A percentile compares a stretch with the other conserved stretches of the same genome.
phyloP scores from a whole-genome alignment of 1,140 invertebrate species.

The Drosophila repletoides region DNA sequence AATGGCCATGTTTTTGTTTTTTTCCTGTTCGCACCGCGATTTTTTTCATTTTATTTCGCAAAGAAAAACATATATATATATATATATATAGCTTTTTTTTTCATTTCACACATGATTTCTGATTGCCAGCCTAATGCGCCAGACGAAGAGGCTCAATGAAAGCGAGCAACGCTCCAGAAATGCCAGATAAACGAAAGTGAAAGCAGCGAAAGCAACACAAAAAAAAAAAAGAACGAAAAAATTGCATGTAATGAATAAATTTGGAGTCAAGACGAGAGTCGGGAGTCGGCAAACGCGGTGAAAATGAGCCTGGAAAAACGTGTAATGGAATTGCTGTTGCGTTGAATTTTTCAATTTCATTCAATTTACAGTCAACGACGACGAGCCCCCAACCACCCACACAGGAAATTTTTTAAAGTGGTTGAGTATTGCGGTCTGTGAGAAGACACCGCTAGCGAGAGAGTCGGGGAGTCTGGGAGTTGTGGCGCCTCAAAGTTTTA shows the following conservation, averaged over 20 bases:
- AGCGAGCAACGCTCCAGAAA: slow-evolving; percentile 43
- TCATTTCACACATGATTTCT: slow-evolving; percentile 81
- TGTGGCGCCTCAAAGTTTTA: slow-evolving; percentile 55
- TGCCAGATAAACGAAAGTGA: slow-evolving; percentile 76
- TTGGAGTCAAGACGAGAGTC: slow-evolving; percentile 32
- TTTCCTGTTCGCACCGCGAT: slow-evolving; percentile 59
- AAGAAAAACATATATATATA: too few species aligned
- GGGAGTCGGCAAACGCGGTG: slow-evolving; percentile 48
- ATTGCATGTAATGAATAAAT: slow-evolving; percentile 81
- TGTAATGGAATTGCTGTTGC: slow-evolving; percentile 76
- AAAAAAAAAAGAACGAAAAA: slow-evolving; percentile 42
- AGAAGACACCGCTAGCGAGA: background rate
- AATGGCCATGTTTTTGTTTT: slow-evolving; percentile 48
- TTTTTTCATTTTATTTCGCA: slow-evolving; percentile 73
- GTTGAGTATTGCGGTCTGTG: slow-evolving; percentile 9
- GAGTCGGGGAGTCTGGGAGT: background rate
- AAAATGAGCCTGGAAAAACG: slow-evolving; percentile 75
- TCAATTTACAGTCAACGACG: slow-evolving; percentile 70
- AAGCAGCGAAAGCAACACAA: slow-evolving; percentile 55
- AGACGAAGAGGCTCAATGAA: slow-evolving; percentile 34
- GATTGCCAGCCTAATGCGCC: slow-evolving; percentile 78
- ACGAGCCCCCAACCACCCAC: slow-evolving; percentile 57
- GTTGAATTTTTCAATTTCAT: slow-evolving; percentile 81
- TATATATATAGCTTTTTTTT: too few species aligned
- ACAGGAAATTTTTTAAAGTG: slow-evolving; percentile 66